Evolutionary conservation across 53 echinoderm and acorn worm species (phyloP), one percentile per base, ranked within the genome.

Genomic region (Patiria pectinifera): DNA sequence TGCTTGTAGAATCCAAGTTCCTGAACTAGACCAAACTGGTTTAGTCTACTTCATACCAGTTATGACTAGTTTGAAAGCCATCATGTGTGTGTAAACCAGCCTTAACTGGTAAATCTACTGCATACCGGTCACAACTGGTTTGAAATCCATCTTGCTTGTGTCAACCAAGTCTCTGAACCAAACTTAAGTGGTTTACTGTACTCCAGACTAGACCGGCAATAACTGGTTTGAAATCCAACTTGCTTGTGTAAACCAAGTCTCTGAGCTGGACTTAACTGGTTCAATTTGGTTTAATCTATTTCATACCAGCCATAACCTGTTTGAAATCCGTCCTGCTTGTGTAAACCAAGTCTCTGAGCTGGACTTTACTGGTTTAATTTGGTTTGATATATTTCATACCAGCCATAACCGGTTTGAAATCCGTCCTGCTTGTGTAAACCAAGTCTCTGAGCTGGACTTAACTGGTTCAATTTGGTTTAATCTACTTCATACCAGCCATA

Each of bases 381-480:
- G 46, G 66, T 66, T 89, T 22, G 26, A 11, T 89, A 80, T 79
- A 61, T 26, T 80, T 82, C 48, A 63, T 45, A 62, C 91, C 63
- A 18, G 80, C 69, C 24, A 82, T 91, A 6, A 91, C 91, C 24
- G 71, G 70, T 35, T 49, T 95, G n/a, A n/a, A n/a, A n/a, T n/a
- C n/a, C 23, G 99, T 97, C 76, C 96, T 89, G 22, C 92, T 95
- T 8, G 93, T 96, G 92, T 95, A 97, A 89, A 97, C 99, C 83
- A 16, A 83, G 61, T 44, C 26, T 23, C 71, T 11, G 21, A 35
- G 35, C 35, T 35, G 35, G 35, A 35, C 35, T 35, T 1, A 49
- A 78, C 59, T 60, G 18, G 18, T 43, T 12, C 19, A 79, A 62
- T 45, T 69, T 46, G 47, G 69, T 69, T 90, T 13, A 60, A 11